Evolutionary conservation across 1,140 invertebrate species (phyloP), one percentile per base, ranked within the genome.

Genomic region (Drosophila kanapiae): DNA sequence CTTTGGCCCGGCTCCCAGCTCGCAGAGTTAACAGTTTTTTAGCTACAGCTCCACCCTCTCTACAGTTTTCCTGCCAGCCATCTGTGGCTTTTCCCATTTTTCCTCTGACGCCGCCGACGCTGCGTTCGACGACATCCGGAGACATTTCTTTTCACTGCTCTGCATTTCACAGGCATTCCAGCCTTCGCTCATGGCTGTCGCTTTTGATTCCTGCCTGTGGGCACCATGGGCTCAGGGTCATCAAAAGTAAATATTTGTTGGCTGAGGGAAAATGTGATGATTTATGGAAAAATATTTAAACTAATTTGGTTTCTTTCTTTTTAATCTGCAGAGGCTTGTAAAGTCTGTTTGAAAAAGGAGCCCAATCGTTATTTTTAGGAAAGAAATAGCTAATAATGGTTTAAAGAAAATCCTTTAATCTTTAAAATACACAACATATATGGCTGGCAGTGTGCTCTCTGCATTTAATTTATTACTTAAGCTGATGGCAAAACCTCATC

Each of bases 61-160:
- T 6, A 10, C 7, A 37, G 31, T 29, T 29, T 53, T n/a, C 13
- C 57, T 23, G 56, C 29, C 65, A 74, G 43, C 43, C 47, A 76
- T 42, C 79, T 78, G 68, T 61, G 62, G 42, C 63, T 75, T 80
- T 51, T 61, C 29, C 49, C 59, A 57, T 67, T 59, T 67, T 59
- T 53, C 40, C 53, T 68, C 45, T 59, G 23, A 56, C 37, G 45
- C 31, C 59, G 62, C 54, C 37, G 45, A 18, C 59, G 62, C 54
- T 67, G 74, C 62, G 45, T 40, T 72, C 23, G 56, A 84, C 78
- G 79, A 86, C 82, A 79, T 69, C 58, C 78, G 78, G 62, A 58
- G 82, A 86, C 69, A 78, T 84, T 85, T 85, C 61, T 58, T 76
- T 77, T 77, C 75, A 77, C 63, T 59, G 74, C 47, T 76, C 49